These are phyloP conservation scores for Lineus longissimus DNA, from an alignment of 1,140 invertebrate species.

Conservation along the genomic window DNA sequence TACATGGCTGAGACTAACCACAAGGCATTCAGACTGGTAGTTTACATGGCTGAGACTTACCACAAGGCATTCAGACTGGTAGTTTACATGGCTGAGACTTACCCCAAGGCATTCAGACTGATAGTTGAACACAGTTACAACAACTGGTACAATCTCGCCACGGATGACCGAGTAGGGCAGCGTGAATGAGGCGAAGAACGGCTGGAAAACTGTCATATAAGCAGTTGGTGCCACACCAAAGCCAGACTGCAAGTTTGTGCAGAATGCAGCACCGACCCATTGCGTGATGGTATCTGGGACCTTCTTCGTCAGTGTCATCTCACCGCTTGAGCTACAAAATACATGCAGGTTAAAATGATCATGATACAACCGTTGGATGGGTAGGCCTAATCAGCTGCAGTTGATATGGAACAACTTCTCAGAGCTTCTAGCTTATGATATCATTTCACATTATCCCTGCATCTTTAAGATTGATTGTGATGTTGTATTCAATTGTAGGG, in stretches of 20 bases:
- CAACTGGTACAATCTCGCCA: constrained; percentile 84
- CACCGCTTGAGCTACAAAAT: constrained; percentile 53
- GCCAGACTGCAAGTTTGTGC: constrained; percentile 76
- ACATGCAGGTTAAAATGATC: constrained; percentile 16
- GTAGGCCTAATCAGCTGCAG: constrained; percentile 1
- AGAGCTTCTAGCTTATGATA: too few relatives aligned
- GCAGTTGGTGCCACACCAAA: constrained; percentile 68
- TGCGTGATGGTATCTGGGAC: constrained; percentile 88
- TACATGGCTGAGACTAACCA: too few relatives aligned
- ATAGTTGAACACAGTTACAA: constrained; percentile 91
- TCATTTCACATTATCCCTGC: too few relatives aligned
- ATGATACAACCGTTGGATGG: not conserved
- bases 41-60: too few relatives aligned
- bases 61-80: too few relatives aligned
- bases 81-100: too few relatives aligned
- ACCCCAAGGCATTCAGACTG: constrained; percentile 64
- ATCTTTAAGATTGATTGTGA: too few relatives aligned
- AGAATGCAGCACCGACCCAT: constrained; percentile 91
- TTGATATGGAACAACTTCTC: constrained; percentile 49
- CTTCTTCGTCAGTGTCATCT: constrained; percentile 51
- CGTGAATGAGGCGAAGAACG: constrained; percentile 81
- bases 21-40: too few relatives aligned
- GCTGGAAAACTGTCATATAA: constrained; percentile 77
- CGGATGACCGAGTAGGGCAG: constrained; percentile 85
- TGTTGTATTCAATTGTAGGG: too few relatives aligned